Evolutionary conservation across 2,113 vertebrate genomes (phyloP), one percentile per base, ranked within the genome.

Genomic region (Cryptotis parvus): DNA sequence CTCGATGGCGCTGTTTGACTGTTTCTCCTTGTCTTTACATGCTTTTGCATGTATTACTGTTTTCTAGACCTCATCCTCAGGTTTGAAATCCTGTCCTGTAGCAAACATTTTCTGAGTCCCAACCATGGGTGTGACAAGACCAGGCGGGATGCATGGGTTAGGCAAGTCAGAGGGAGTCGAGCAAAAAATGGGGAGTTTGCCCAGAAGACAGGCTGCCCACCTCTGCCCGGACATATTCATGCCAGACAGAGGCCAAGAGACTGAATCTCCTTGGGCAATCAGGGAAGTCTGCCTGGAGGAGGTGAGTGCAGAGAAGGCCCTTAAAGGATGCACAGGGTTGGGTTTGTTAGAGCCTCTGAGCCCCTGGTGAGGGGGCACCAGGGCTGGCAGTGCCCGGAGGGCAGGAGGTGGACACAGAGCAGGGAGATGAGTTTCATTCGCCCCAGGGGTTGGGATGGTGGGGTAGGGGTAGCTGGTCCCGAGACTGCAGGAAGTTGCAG

Each of bases 221-320:
- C 18, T 76, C 33, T 77, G 29, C 35, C 37, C 41, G 26, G 70
- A n/a, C 35, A 70, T 24, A 18, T 68, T 20, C 29, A 29, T 69
- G 49, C 45, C 72, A 11, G 39, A 79, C 58, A 58, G 7, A 29
- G 52, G 12, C 41, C 9, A 9, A 82, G 65, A 72, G 63, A 18
- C 61, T 75, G 7, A 31, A 9, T 87, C 41, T 74, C 31, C 18
- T 49, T 49, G 18, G 15, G 33, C 15, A 73, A 70, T 43, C 45
- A 37, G 55, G 41, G 79, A 76, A 33, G 72, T 35, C 55, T 92
- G 49, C 68, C 55, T 74, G 35, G 77, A 89, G 70, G 72, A 85
- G 84, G 39, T 55, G 7, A 87, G 37, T 26, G 26, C 24, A 4
- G 1, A 82, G 66, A 16, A 29, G 63, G 45, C 6, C 68, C 72